Conservation (phyloP, 1,140 invertebrate species). For the Temnothorax longispinosus region DNA sequence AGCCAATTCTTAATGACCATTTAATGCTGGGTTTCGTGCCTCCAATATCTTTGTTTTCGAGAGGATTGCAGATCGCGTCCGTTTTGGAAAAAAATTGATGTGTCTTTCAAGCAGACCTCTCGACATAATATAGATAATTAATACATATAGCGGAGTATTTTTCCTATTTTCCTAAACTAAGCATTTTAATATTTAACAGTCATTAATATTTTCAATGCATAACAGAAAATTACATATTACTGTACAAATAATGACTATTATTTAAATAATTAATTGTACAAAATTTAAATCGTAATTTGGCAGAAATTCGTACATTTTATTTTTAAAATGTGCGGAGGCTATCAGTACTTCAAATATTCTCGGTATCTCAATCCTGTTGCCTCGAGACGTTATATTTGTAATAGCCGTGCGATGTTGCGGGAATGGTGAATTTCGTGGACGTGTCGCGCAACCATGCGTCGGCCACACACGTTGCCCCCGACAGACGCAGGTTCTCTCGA, state of each 20-base stretch:
- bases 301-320: background rate
- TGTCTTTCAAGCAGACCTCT: slow-evolving; percentile 41
- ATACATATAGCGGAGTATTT: background rate
- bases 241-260: background rate
- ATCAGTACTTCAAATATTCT: slow-evolving; percentile 1
- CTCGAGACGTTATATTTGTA: slow-evolving; percentile 65
- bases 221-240: background rate
- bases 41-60: slow-evolving; percentile 65
- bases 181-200: slow-evolving; percentile 15
- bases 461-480: slow-evolving; percentile 78
- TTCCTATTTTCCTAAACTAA: background rate
- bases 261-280: background rate
- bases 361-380: too few species aligned
- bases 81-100: slow-evolving; percentile 48
- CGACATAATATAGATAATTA: background rate
- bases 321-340: background rate
- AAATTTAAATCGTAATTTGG: background rate
- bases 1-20: slow-evolving; percentile 62
- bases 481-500: slow-evolving; percentile 74
- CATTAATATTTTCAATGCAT: background rate
- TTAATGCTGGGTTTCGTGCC: slow-evolving; percentile 66
- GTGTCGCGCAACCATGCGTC: slow-evolving; percentile 40
- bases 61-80: slow-evolving; percentile 4
- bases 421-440: slow-evolving; percentile 80
- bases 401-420: slow-evolving; percentile 78